Evolutionary conservation across 2,888 invertebrate genomes (phyloP).

Genomic region (Cotesia congregata): DNA sequence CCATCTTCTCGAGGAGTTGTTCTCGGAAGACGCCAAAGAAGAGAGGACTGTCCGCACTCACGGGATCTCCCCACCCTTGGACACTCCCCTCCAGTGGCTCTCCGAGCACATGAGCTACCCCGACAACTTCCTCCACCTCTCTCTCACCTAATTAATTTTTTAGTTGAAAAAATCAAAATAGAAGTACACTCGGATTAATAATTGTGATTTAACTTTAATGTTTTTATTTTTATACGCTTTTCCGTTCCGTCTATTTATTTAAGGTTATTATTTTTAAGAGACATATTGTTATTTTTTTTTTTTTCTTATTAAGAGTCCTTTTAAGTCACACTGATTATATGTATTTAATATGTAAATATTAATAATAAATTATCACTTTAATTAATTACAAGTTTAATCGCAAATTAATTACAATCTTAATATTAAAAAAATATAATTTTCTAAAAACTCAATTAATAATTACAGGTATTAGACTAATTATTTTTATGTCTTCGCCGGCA

Average conservation of each 20-base stretch:
- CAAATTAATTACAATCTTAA: too few relatives aligned
- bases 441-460: too few relatives aligned
- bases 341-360: not conserved
- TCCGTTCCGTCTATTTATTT: not conserved
- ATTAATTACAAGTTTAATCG: too few relatives aligned
- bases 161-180: not conserved
- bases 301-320: not conserved
- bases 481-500: too few relatives aligned
- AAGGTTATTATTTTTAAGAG: not conserved
- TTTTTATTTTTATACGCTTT: not conserved
- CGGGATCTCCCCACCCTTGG: slow-evolving; percentile 88
- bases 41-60: slow-evolving; percentile 81
- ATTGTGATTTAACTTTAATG: not conserved
- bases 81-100: slow-evolving; percentile 96
- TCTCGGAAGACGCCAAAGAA: slow-evolving; percentile 76
- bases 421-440: too few relatives aligned
- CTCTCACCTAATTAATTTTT: slow-evolving; percentile 65
- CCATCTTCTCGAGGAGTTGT: slow-evolving; percentile 80
- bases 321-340: not conserved
- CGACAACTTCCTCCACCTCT: slow-evolving; percentile 97
- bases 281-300: not conserved
- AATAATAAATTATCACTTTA: not conserved
- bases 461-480: too few relatives aligned
- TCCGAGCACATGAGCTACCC: slow-evolving; percentile 98
- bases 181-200: not conserved